Evolutionary conservation across 2,888 invertebrate genomes (phyloP).

Genomic region (Lamellibrachia satsuma): DNA sequence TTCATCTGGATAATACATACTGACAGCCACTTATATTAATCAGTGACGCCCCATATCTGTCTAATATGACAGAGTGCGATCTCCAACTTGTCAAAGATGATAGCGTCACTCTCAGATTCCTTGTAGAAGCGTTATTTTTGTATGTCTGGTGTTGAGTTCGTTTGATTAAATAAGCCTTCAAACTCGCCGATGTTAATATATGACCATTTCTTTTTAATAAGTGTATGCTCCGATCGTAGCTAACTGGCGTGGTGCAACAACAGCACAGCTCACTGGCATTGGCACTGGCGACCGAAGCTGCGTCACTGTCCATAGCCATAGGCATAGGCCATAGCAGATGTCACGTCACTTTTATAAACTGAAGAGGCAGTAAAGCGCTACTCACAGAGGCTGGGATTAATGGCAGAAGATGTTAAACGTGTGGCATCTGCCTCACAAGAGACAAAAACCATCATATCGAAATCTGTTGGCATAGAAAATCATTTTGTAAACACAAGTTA

Average conservation of each 20-base stretch:
- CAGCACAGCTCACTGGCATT: neutral
- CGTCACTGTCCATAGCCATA: neutral
- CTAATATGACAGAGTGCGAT: neutral
- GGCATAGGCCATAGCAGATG: neutral
- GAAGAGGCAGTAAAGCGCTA: neutral
- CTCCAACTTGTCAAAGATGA: neutral
- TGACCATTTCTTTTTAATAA: neutral
- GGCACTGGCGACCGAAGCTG: neutral
- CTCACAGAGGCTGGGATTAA: neutral
- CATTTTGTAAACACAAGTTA: neutral
- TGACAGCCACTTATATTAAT: neutral
- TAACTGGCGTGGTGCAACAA: neutral
- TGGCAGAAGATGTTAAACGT: neutral
- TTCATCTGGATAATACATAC: neutral
- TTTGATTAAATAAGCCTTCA: neutral
- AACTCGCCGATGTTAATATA: no score
- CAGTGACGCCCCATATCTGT: neutral
- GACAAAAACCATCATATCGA: neutral
- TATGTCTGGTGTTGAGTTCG: neutral
- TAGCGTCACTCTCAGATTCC: neutral
- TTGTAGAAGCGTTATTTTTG: neutral
- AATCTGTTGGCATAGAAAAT: neutral
- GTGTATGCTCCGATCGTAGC: neutral
- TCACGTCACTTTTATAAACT: neutral
- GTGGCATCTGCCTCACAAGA: neutral